These are phyloP conservation scores for Listronotus oregonensis DNA, from an alignment of 1,140 invertebrate species.

Conservation along the genomic window DNA sequence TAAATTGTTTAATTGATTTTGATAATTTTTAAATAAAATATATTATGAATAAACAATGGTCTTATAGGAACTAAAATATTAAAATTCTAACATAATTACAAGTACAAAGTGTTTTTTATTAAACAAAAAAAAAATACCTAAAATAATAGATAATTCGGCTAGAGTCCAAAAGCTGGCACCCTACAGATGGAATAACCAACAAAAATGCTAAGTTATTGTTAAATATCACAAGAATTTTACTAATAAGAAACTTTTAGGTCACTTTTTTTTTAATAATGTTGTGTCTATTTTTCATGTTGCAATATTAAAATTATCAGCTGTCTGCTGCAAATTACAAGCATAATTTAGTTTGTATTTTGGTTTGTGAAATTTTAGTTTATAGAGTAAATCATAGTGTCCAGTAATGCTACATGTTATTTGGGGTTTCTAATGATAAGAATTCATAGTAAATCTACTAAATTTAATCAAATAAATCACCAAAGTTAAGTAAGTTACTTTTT, in stretches of 20 bases:
- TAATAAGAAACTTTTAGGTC: neutral
- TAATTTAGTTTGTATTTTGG: too few species aligned
- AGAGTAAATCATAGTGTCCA: too few species aligned
- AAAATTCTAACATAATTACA: conserved; percentile 8
- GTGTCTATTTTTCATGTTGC: too few species aligned
- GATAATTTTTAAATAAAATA: conserved; percentile 31
- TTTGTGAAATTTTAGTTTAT: too few species aligned
- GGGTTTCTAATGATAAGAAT: too few species aligned
- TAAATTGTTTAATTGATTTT: conserved; percentile 6
- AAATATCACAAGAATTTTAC: conserved; percentile 24
- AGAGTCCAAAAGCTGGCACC: conserved; percentile 24
- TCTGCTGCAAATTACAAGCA: too few species aligned
- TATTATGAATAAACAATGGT: conserved; percentile 28
- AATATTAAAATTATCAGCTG: too few species aligned
- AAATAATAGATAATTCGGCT: conserved; percentile 7
- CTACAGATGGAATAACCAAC: conserved; percentile 16
- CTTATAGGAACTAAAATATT: conserved; percentile 14
- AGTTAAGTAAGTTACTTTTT: too few species aligned
- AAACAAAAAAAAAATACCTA: conserved; percentile 10
- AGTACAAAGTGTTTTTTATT: conserved; percentile 13
- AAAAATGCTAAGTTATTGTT: conserved; percentile 7
- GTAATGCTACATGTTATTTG: too few species aligned
- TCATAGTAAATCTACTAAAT: too few species aligned
- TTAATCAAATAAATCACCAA: too few species aligned
- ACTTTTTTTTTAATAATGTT: too few species aligned